Conservation (phyloP, 37 sponge, comb jelly and placozoan genomes). For the Chondrilla cf. caribensis region DNA sequence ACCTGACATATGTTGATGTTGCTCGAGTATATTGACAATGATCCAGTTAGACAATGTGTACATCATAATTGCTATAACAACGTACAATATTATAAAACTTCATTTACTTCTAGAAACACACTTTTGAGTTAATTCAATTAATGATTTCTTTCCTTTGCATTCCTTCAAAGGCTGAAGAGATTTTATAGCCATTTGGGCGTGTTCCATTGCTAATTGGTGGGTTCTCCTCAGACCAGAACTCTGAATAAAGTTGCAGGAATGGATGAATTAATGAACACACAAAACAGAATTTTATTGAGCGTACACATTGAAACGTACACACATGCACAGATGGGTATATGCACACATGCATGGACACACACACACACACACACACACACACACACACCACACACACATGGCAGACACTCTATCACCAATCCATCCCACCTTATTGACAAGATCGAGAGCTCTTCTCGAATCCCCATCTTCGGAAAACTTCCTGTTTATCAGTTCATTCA, state of each 20-base stretch:
- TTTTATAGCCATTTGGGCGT: background rate
- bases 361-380: background rate
- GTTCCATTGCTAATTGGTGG: background rate
- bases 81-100: background rate
- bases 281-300: no score
- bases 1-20: no score
- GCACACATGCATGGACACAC: background rate
- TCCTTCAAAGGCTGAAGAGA: background rate
- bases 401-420: no score
- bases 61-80: no score
- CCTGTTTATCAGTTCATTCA: slow-evolving; percentile 7
- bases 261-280: background rate
- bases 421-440: background rate
- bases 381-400: background rate
- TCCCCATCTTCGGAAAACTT: background rate
- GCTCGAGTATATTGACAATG: no score
- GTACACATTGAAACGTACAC: background rate
- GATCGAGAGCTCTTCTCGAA: background rate
- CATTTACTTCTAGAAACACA: background rate
- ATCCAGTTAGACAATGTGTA: no score
- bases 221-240: slow-evolving; percentile 5
- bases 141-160: background rate
- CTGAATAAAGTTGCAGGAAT: slow-evolving; percentile 4
- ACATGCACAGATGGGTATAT: background rate
- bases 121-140: background rate